Evolutionary conservation across 2,888 invertebrate species (phyloP).

Genomic region (Pantelozetes paolii): DNA sequence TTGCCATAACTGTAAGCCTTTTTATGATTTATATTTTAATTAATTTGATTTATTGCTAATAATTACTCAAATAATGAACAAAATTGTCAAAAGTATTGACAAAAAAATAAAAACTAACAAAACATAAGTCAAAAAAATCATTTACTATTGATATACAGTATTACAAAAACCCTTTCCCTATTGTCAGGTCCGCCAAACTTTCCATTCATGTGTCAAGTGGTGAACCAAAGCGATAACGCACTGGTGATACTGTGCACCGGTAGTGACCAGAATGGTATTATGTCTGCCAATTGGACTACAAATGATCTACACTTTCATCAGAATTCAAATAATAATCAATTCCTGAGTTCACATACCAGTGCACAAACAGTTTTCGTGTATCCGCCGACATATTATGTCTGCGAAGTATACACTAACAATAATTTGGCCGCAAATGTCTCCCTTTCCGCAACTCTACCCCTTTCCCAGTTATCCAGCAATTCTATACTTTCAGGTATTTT

Average conservation of each 20-base stretch:
- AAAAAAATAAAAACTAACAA: too few species aligned
- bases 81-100: too few species aligned
- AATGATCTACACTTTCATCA: constrained; percentile 18
- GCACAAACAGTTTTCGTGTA: constrained; percentile 38
- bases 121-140: too few species aligned
- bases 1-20: too few species aligned
- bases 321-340: constrained; percentile 31
- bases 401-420: constrained; percentile 40
- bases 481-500: constrained; percentile 9
- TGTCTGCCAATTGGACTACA: background rate
- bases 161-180: too few species aligned
- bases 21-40: too few species aligned
- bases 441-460: constrained; percentile 18
- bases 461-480: constrained; percentile 22
- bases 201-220: constrained; percentile 42
- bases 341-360: background rate
- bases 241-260: constrained; percentile 38
- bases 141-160: too few species aligned
- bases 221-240: constrained; percentile 42
- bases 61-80: too few species aligned
- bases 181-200: constrained; percentile 43
- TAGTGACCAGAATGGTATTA: constrained; percentile 18
- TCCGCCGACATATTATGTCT: constrained; percentile 42
- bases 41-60: too few species aligned
- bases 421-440: constrained; percentile 37